Evolutionary conservation across 1,140 invertebrate genomes (phyloP).

Genomic region (Mesaphorura yosii): DNA sequence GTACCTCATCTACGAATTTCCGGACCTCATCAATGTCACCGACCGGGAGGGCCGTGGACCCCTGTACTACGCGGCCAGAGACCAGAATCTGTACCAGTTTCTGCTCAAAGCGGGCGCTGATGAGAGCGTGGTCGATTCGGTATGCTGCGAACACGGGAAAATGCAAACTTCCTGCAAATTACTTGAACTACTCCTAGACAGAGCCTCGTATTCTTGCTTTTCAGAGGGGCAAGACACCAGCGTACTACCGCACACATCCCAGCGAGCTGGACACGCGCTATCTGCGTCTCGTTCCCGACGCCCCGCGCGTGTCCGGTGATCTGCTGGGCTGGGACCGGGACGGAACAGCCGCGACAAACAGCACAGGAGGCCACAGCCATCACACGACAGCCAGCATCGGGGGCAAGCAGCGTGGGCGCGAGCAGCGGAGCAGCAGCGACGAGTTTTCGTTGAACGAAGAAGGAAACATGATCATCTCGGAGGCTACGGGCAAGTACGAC

Average conservation of each 20-base stretch:
- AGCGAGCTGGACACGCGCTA: conserved; percentile 56
- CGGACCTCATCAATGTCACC: conserved; percentile 51
- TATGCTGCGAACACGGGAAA: conserved; percentile 40
- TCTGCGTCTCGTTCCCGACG: conserved; percentile 60
- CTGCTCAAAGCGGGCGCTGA: conserved; percentile 63
- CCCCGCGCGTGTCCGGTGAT: conserved; percentile 44
- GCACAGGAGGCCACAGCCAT: not conserved
- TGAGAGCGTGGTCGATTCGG: conserved; percentile 65
- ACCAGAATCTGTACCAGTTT: conserved; percentile 55
- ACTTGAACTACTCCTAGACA: not conserved
- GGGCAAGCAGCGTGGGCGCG: no score
- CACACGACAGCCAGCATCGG: not conserved
- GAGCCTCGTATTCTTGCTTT: conserved; percentile 32
- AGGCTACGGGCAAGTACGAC: conserved; percentile 20
- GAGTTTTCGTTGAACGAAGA: not conserved
- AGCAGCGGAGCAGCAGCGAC: not conserved
- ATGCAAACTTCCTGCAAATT: not conserved
- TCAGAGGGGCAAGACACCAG: conserved; percentile 68
- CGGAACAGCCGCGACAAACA: conserved; percentile 10
- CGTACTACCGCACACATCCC: conserved; percentile 60
- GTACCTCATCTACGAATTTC: conserved; percentile 54
- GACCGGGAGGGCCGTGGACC: conserved; percentile 78
- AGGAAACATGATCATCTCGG: no score
- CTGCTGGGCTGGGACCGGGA: conserved; percentile 23
- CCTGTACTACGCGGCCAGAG: conserved; percentile 75